These are phyloP conservation scores for Zaprionus gabonicus DNA, from an alignment of 1,140 invertebrate genomes.

Conservation along the genomic window DNA sequence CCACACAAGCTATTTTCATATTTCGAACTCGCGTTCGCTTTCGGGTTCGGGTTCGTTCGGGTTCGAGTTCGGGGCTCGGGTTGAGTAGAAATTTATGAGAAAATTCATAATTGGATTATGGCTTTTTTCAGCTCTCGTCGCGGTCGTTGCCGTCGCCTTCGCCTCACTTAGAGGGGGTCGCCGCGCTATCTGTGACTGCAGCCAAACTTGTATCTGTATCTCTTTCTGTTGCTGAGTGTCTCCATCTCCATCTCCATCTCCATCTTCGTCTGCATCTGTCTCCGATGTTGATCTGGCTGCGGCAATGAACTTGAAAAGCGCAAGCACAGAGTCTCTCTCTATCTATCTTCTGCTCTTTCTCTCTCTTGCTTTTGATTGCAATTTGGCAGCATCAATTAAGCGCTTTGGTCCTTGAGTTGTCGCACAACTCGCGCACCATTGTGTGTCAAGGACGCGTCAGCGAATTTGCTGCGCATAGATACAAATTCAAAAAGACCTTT, in stretches of 20 bases:
- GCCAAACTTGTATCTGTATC: conserved; percentile 2
- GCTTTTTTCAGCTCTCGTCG: conserved; percentile 66
- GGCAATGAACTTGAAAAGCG: conserved; percentile 78
- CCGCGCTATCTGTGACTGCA: conserved; percentile 26
- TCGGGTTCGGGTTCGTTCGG: conserved; percentile 20
- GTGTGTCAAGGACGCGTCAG: conserved; percentile 12
- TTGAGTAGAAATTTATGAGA: conserved; percentile 77
- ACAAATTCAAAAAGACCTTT: conserved; percentile 1
- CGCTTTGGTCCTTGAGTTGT: conserved; percentile 13
- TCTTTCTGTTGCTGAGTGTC: neutral
- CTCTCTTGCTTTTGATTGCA: neutral
- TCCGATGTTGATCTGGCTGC: conserved; percentile 13
- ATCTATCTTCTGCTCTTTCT: neutral
- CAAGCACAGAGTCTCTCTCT: neutral
- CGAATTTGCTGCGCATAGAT: neutral
- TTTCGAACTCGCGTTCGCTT: conserved; percentile 11
- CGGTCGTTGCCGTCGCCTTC: conserved; percentile 56
- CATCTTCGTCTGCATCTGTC: conserved; percentile 1
- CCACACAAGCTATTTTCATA: conserved; percentile 49
- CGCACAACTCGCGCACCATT: neutral
- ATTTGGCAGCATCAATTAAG: conserved; percentile 23
- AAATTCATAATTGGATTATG: conserved; percentile 83
- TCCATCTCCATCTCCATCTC: conserved; percentile 20
- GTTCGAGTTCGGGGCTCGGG: conserved; percentile 29
- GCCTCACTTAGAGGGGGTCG: conserved; percentile 58